Base-by-base conservation (phyloP, 2,888 invertebrate genomes). In the Eristalis pertinax region DNA sequence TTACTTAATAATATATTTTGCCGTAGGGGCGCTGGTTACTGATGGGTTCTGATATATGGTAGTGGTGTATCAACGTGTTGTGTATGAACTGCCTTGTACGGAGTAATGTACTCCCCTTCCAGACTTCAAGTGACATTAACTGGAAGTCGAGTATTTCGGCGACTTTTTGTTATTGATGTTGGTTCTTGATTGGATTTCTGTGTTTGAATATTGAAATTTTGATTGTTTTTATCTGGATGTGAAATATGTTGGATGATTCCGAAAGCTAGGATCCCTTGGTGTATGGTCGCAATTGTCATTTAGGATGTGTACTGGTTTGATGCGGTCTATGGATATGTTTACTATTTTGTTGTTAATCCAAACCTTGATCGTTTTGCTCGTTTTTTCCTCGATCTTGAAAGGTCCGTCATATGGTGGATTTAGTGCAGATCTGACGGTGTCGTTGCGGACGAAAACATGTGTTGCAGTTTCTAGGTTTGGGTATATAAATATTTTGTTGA, bases 381-480 rank as follows among this genome's bases (percentile, higher is more conserved):
- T 63, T 62, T 75, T 62, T 64, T 81, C 68, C 7, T 65, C 35
- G 15, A 78, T 19, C 41, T 67, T 67, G 43, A 67, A 93, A 75
- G 91, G 90, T 8, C 84, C 89, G 11, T 79, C 72, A 62, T 73
- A 84, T n/a, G 78, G 85, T 58, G 77, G 78, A 26, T 69, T 68
- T 11, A 79, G 63, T 29, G 79, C 70, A 13, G 75, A 38, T 32
- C 65, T 50, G 10, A 75, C 63, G n/a, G 43, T 62, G 41, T 88
- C 85, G 26, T 62, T 76, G 11, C 80, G 43, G n/a, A 80, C 56
- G 38, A 87, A 84, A 38, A 89, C n/a, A n/a, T 81, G 77, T 4
- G 29, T 68, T 26, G 60, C 68, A 1, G 29, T 62, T 15, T 69
- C 32, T 2, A 89, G 58, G 7, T 79, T 72, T 22, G 68, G 75